Evolutionary conservation across 1,140 invertebrate species (phyloP).

Genomic region (Plutomurus gul): DNA sequence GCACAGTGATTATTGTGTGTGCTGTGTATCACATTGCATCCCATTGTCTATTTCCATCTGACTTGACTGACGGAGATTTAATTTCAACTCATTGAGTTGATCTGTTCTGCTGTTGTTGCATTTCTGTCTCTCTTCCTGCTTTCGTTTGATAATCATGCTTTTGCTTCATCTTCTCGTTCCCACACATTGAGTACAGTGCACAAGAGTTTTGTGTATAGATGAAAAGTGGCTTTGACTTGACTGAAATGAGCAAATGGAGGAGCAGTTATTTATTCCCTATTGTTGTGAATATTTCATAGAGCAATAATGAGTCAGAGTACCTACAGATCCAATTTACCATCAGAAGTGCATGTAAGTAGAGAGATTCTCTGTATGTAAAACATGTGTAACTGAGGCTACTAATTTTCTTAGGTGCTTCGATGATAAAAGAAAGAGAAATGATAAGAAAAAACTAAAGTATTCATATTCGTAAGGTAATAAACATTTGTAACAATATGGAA

Average conservation of each 20-base stretch:
- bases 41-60: neutral
- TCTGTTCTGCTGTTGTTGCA: neutral
- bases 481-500: constrained; percentile 24
- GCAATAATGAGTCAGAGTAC: too few species aligned
- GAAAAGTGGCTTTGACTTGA: too few species aligned
- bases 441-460: constrained; percentile 6
- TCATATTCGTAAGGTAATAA: constrained; percentile 23
- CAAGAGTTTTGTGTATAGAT: too few species aligned
- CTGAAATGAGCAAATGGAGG: too few species aligned
- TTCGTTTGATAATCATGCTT: neutral
- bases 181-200: too few species aligned
- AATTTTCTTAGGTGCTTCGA: constrained; percentile 15
- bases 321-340: too few species aligned
- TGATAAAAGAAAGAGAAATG: constrained; percentile 30
- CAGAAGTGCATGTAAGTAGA: too few species aligned
- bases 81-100: neutral
- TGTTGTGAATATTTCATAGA: too few species aligned
- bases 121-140: constrained; percentile 22
- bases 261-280: too few species aligned
- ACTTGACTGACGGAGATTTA: constrained; percentile 21
- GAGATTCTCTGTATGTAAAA: neutral
- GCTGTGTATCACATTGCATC: constrained; percentile 10
- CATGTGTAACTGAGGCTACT: constrained; percentile 7
- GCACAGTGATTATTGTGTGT: too few species aligned
- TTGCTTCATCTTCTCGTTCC: neutral